phyloP scores from a whole-genome alignment of 2,888 invertebrate genomes.

The Deilephila elpenor region DNA sequence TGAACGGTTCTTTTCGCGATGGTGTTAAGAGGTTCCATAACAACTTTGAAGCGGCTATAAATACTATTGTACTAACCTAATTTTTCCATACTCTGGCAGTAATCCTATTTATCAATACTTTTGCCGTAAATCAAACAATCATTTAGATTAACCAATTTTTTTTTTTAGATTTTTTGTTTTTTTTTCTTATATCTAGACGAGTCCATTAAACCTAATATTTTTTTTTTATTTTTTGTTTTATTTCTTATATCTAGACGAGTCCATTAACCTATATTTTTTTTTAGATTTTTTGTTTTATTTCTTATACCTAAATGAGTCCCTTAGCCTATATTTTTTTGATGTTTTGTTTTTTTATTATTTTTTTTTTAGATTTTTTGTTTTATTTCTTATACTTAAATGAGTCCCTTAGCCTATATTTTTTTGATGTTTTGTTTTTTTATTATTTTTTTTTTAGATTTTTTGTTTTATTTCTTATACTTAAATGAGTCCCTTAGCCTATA shows the following conservation, averaged over 20 bases:
- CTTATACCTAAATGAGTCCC: too few relatives aligned
- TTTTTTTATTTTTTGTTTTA: not conserved
- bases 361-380: not conserved
- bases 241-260: not conserved
- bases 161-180: too few relatives aligned
- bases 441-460: not conserved
- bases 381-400: too few relatives aligned
- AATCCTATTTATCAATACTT: not conserved
- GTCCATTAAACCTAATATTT: not conserved
- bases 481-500: too few relatives aligned
- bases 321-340: too few relatives aligned
- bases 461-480: not conserved
- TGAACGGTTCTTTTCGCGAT: conserved; percentile 7
- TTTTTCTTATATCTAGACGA: not conserved
- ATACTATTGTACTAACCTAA: not conserved
- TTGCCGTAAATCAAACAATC: not conserved
- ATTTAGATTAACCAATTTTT: not conserved
- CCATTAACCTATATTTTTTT: not conserved
- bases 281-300: too few relatives aligned
- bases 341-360: not conserved
- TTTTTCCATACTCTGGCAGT: not conserved
- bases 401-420: too few relatives aligned
- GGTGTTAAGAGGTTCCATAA: not conserved
- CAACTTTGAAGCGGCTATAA: not conserved
- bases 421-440: not conserved